Evolutionary conservation across 2,888 invertebrate species (phyloP), one percentile per base, ranked within the genome.

Genomic region (Sarcophaga carnaria): DNA sequence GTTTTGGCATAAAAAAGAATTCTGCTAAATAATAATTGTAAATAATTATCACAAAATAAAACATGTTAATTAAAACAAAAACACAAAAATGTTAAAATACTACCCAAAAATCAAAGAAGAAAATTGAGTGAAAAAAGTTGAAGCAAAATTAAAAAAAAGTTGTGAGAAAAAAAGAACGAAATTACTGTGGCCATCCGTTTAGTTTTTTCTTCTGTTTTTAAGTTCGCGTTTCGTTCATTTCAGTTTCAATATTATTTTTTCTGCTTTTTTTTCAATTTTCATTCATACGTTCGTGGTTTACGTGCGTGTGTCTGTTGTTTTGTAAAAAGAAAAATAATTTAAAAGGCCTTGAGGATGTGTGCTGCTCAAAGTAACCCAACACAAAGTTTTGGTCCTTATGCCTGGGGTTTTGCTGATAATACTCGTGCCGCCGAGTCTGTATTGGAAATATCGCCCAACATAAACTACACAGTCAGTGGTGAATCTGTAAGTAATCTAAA

Each of bases 361-460:
- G 94, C 93, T 90, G 93, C 93, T 88, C 93, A 94, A 90, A 93
- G 93, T 89, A 93, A 93, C 90, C 93, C 93, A 88, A 92, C 92
- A 89, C 92, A 93, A 74, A 91, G 91, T 91, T 93, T 94, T 88
- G 94, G 93, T 89, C 87, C 87, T 87, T 93, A 93, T 89, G 92
- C 93, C 89, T 93, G 93, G 93, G 93, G 93, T 85, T 93, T 94
- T 90, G 91, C 93, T 88, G 93, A 93, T 90, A 93, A 93, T 90
- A 93, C 93, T 90, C 91, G 92, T 85, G 91, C 93, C 87, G 93
- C 93, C 88, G 93, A 94, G 90, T 93, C 93, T 86, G 93, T 94
- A 83, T 92, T 94, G 89, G 93, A 93, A 90, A 93, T 93, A 91
- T 93, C 93, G 88, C 93, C 93, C 83, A 93, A 93, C 90, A 93